Percentiles rank a stretch among this genome's conserved stretches.
Evolutionary conservation across 2,797 vertebrate genomes (phyloP).

Genomic region (Karalla daura): DNA sequence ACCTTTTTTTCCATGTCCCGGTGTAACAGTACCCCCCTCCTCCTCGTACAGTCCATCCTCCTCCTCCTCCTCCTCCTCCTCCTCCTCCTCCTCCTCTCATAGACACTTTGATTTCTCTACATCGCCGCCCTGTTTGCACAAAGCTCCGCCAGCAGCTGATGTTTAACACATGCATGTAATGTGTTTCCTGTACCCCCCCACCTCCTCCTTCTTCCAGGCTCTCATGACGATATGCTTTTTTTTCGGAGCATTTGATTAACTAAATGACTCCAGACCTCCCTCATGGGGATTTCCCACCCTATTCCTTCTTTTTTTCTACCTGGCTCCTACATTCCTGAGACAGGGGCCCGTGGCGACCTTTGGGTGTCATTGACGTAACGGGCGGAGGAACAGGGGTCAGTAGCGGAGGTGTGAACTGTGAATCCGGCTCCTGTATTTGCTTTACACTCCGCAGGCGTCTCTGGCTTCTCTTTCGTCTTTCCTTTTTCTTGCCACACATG

Average conservation of each 20-base stretch:
- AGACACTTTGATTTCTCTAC: slow-evolving; percentile 33
- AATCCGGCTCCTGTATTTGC: slow-evolving; percentile 55
- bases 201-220: slow-evolving; percentile 24
- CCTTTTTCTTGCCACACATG: slow-evolving; percentile 42
- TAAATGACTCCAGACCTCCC: slow-evolving; percentile 13
- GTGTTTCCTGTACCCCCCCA: slow-evolving; percentile 17
- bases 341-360: slow-evolving; percentile 50
- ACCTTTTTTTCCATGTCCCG: slow-evolving; percentile 19
- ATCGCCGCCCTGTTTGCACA: slow-evolving; percentile 5
- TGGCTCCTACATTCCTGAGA: slow-evolving; percentile 63
- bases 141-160: slow-evolving; percentile 39
- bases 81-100: not conserved
- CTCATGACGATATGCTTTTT: slow-evolving; percentile 23
- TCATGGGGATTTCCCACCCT: not conserved
- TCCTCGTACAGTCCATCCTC: slow-evolving; percentile 19
- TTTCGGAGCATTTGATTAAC: slow-evolving; percentile 23
- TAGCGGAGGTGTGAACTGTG: slow-evolving; percentile 57
- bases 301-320: slow-evolving; percentile 37
- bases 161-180: slow-evolving; percentile 49
- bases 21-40: slow-evolving; percentile 16
- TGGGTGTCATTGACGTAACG: slow-evolving; percentile 66
- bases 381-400: slow-evolving; percentile 43
- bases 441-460: slow-evolving; percentile 53
- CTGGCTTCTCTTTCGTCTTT: not conserved
- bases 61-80: slow-evolving; percentile 8